Conservation (phyloP, 2,888 invertebrate genomes). For the Dione vanillae region DNA sequence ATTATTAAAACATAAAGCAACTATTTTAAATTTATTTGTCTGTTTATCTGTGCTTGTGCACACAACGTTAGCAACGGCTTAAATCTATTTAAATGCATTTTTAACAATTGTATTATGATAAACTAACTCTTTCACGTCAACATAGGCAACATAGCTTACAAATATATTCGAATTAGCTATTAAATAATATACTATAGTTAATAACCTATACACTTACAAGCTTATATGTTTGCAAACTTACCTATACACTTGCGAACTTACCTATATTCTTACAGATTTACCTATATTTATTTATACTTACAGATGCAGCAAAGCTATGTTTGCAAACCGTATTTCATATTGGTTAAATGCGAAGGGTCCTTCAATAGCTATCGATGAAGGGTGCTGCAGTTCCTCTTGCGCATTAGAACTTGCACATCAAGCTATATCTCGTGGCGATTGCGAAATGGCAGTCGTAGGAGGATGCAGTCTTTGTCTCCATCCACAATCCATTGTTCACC, state of each 20-base stretch:
- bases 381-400: conserved; percentile 63
- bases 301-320: conserved; percentile 69
- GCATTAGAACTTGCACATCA: conserved; percentile 64
- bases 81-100: too few relatives aligned
- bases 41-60: too few relatives aligned
- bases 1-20: too few relatives aligned
- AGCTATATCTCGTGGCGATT: conserved; percentile 63
- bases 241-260: too few relatives aligned
- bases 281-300: not conserved
- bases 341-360: conserved; percentile 73
- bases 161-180: too few relatives aligned
- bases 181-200: too few relatives aligned
- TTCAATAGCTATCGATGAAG: conserved; percentile 62
- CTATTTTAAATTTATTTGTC: not conserved
- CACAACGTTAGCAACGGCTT: too few relatives aligned
- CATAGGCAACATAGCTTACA: too few relatives aligned
- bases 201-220: too few relatives aligned
- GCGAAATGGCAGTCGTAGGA: conserved; percentile 85
- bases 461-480: conserved; percentile 84
- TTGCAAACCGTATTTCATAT: conserved; percentile 73
- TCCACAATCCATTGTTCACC: conserved; percentile 72
- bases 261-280: not conserved
- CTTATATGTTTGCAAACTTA: too few relatives aligned
- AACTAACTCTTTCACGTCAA: too few relatives aligned
- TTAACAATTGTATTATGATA: too few relatives aligned